These are phyloP conservation scores for Pterocles gutturalis DNA, from an alignment of 2,113 vertebrate genomes.

Conservation along the genomic window DNA sequence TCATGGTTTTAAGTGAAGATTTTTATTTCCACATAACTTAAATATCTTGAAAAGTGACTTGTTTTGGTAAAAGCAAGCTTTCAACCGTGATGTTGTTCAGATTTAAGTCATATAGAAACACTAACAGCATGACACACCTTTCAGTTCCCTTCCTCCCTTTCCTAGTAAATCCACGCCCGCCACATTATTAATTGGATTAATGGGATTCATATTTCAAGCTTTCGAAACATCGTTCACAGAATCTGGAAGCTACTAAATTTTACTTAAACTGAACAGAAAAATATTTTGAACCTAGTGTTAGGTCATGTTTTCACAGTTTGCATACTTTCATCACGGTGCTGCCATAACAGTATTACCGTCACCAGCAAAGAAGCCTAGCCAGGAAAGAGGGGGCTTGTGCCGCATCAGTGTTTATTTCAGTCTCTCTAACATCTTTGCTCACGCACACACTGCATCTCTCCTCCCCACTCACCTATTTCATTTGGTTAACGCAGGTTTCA, in stretches of 20 bases:
- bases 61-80: neutral
- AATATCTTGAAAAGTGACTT: slow-evolving; percentile 1
- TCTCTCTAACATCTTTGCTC: neutral
- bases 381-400: neutral
- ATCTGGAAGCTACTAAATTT: neutral
- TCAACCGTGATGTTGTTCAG: neutral
- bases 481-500: neutral
- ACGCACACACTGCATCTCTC: neutral
- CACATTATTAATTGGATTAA: neutral
- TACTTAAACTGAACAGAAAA: neutral
- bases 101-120: neutral
- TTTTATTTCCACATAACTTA: neutral
- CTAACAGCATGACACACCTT: neutral
- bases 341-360: neutral
- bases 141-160: neutral
- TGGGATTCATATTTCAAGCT: neutral
- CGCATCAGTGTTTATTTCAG: neutral
- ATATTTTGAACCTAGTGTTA: neutral
- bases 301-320: neutral
- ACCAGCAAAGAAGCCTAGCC: neutral
- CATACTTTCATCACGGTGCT: neutral
- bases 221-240: neutral
- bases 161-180: slow-evolving; percentile 2
- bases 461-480: neutral
- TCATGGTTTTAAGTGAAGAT: neutral